These are phyloP conservation scores for Laothoe populi DNA, from an alignment of 2,888 invertebrate genomes.

Conservation along the genomic window DNA sequence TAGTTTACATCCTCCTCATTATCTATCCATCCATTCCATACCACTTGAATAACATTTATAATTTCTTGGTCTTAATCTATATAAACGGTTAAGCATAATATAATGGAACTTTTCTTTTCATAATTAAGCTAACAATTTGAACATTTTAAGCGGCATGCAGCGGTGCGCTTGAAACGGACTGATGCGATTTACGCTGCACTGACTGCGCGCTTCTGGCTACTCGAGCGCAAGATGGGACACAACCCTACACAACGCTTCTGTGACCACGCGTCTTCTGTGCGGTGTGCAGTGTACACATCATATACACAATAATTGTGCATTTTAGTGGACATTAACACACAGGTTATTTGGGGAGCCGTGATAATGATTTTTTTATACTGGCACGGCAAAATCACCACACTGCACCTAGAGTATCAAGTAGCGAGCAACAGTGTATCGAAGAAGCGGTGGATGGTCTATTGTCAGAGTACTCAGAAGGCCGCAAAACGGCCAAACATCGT, in stretches of 20 bases:
- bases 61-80: not conserved
- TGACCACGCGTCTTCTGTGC: slow-evolving; percentile 5
- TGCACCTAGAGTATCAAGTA: no score
- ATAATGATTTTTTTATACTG: no score
- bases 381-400: no score
- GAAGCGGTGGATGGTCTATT: no score
- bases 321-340: slow-evolving; percentile 32
- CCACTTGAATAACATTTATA: no score
- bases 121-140: not conserved
- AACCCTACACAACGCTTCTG: slow-evolving; percentile 44
- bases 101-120: not conserved
- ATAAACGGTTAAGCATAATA: not conserved
- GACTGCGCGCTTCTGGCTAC: slow-evolving; percentile 42
- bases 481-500: no score
- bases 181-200: slow-evolving; percentile 66
- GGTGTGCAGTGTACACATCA: not conserved
- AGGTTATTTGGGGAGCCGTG: not conserved
- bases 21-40: no score
- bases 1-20: no score
- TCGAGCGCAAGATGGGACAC: slow-evolving; percentile 52
- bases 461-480: no score
- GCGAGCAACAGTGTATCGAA: no score
- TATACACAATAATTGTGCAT: not conserved
- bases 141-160: slow-evolving; percentile 41
- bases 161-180: slow-evolving; percentile 49